Base-by-base conservation (phyloP, 2,888 invertebrate species). In the Tipula helvola region DNA sequence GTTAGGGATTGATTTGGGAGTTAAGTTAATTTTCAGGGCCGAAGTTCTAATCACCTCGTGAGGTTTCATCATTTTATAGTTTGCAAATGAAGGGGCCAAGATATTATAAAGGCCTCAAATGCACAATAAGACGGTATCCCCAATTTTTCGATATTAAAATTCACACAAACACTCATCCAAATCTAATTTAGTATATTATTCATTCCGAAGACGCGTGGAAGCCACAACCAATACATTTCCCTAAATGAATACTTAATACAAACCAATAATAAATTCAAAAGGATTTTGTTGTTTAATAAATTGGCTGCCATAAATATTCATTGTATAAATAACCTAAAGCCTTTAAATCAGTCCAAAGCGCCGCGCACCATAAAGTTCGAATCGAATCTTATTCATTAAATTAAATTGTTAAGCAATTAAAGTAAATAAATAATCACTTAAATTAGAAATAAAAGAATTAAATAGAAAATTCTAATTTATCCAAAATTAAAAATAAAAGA, bases 341-440 rank as follows among this genome's bases (percentile, higher is more conserved):
- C 10, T 71, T 28, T 28, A 71, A 28, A 71, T 8, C 8, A 71
- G 71, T 18, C 71, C 71, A 71, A 28, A 28, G 28, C 18, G 71
- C 52, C 52, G 52, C 16, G 5, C n/a, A 16, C 4, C 12, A 28
- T 10, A 71, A 71, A 18, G n/a, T n/a, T n/a, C n/a, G n/a, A n/a
- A 71, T 71, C 28, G 71, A 71, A 71, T 28, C 71, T 71, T 10
- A 10, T 71, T 71, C 71, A 71, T 71, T 71, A 71, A 71, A 28
- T 71, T 71, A 71, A 71, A 71, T 71, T 71, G 71, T 71, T 71
- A 71, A 71, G 71, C 12, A 71, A 71, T 71, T 71, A 71, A 71
- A 71, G 71, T 71, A 71, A 71, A 71, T 71, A 71, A 71, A 71
- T 71, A 71, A 71, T 71, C 71, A 71, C 71, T 71, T 71, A 71